Evolutionary conservation across 2,888 invertebrate genomes (phyloP).

Genomic region (Chesias legatella): DNA sequence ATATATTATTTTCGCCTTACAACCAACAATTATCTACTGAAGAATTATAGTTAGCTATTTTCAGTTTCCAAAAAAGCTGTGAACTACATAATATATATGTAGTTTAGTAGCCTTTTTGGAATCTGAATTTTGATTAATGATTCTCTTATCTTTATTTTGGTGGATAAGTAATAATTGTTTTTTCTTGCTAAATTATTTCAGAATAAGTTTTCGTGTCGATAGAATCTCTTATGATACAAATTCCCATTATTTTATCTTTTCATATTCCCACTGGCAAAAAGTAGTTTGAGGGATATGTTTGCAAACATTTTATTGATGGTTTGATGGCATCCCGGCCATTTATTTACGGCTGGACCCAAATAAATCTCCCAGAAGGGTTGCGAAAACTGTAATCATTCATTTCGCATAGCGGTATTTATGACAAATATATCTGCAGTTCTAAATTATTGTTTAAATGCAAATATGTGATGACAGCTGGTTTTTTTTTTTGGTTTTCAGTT

Average conservation of each 20-base stretch:
- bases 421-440: constrained; percentile 22
- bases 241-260: constrained; percentile 21
- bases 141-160: no score
- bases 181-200: no score
- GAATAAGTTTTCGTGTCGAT: no score
- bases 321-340: constrained; percentile 48
- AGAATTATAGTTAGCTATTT: no score
- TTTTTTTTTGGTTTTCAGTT: background rate
- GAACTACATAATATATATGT: no score
- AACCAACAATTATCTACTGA: no score
- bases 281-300: constrained; percentile 49
- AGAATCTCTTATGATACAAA: constrained; percentile 11
- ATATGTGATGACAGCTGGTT: background rate
- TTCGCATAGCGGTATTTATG: constrained; percentile 29
- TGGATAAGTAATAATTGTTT: no score
- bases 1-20: no score
- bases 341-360: constrained; percentile 55
- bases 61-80: no score
- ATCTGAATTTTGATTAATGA: no score
- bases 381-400: constrained; percentile 60
- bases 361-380: constrained; percentile 52
- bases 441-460: constrained; percentile 23
- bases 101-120: no score
- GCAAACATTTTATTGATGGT: constrained; percentile 61
- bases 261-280: constrained; percentile 36